A percentile compares a stretch with the other conserved stretches of the same genome.
phyloP scores from a whole-genome alignment of 1,140 invertebrate species.

The Bombus fervidus region DNA sequence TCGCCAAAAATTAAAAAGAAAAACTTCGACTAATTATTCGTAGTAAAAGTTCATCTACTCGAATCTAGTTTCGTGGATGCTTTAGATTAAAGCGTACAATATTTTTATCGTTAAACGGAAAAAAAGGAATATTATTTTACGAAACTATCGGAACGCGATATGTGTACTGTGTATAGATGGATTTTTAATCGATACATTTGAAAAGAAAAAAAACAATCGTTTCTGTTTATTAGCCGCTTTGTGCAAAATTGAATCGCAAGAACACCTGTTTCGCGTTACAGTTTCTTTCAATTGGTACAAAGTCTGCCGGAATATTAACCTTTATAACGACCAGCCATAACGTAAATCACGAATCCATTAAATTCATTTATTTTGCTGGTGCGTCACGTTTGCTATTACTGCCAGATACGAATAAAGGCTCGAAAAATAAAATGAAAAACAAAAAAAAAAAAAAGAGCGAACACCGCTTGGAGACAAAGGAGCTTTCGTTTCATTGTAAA shows the following conservation, averaged over 20 bases:
- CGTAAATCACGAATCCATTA: constrained; percentile 3
- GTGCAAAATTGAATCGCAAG: neutral
- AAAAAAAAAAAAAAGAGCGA: too few species aligned
- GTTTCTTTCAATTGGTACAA: constrained; percentile 10
- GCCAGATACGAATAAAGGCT: neutral
- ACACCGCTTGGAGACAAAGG: neutral
- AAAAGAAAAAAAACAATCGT: neutral
- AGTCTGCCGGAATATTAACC: neutral
- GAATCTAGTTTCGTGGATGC: neutral
- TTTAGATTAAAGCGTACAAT: too few species aligned
- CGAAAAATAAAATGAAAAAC: neutral
- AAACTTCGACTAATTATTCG: neutral
- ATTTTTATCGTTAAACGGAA: too few species aligned
- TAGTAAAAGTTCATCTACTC: neutral
- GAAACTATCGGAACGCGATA: too few species aligned
- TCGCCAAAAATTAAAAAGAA: neutral
- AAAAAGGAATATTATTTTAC: too few species aligned
- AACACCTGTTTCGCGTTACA: neutral
- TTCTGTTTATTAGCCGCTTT: neutral
- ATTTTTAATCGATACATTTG: too few species aligned
- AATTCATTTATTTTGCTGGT: neutral
- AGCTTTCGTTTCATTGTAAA: constrained; percentile 10
- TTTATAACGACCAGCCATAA: neutral
- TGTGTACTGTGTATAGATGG: too few species aligned
- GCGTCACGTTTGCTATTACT: neutral